Base-by-base conservation (phyloP, 2,113 vertebrate species). In the Nematolebias whitei region DNA sequence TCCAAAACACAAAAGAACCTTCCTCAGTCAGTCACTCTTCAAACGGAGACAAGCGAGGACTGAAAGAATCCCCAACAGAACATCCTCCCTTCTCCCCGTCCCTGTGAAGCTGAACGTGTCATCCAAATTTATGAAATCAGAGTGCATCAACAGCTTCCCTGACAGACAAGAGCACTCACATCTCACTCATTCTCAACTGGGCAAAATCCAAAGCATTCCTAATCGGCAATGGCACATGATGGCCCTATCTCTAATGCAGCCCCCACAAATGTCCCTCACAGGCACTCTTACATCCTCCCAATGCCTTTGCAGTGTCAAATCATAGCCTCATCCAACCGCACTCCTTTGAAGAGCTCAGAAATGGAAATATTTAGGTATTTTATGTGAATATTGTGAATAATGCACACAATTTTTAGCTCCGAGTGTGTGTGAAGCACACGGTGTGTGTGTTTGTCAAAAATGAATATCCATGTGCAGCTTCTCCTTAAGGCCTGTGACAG, bases 401-500 rank as follows among this genome's bases (percentile, higher is more conserved):
- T 56, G 20, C 68, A 56, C 73, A 78, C 63, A 41, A 14, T 41
- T 41, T 12, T 47, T 44, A 44, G 56, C 32, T 35, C 9, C 76
- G 73, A 63, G 12, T 51, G 32, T 51, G 53, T 58, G 66, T n/a
- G 47, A 53, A 68, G 63, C 12, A 49, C n/a, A 14, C 63, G 71
- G 56, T 69, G 69, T 68, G 78, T 80, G 80, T 77, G 84, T 71
- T 59, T 88, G 85, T 83, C 71, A 59, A 60, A 80, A 79, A 81
- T 79, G 80, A 87, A 82, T 60, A n/a, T n/a, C n/a, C n/a, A n/a
- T n/a, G n/a, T n/a, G n/a, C n/a, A n/a, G n/a, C n/a, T n/a, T n/a
- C n/a, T n/a, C n/a, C n/a, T n/a, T 87, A 84, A 86, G 74, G 78
- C 71, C 78, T 26, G 73, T 73, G 78, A 84, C 32, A 22, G 73